phyloP scores from a whole-genome alignment of 2,888 invertebrate species.

The Calephelis perditalis region DNA sequence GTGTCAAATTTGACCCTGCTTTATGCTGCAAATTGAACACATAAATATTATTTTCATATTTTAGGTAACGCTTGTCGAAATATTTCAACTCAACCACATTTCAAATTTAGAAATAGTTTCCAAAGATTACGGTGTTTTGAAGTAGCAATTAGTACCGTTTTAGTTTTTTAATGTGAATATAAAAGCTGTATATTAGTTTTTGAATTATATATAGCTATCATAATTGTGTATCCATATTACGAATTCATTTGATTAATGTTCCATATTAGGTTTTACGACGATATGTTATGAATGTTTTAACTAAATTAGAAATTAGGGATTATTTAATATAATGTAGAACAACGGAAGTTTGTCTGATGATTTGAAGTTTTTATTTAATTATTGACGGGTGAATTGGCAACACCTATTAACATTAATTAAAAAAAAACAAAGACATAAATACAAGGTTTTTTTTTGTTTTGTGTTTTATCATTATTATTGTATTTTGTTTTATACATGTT shows the following conservation, averaged over 20 bases:
- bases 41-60: background rate
- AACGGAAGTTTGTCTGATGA: too few relatives aligned
- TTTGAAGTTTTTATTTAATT: too few relatives aligned
- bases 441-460: too few relatives aligned
- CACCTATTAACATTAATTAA: too few relatives aligned
- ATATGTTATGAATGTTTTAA: slow-evolving; percentile 2
- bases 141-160: background rate
- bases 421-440: too few relatives aligned
- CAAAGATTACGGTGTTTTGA: background rate
- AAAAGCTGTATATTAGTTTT: slow-evolving; percentile 8
- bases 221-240: slow-evolving; percentile 2
- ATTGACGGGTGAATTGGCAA: too few relatives aligned
- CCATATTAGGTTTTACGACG: background rate
- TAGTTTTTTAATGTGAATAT: slow-evolving; percentile 2
- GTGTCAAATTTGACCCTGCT: too few relatives aligned
- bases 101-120: slow-evolving; percentile 8
- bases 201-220: slow-evolving; percentile 3
- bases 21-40: too few relatives aligned
- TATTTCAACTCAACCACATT: slow-evolving; percentile 11
- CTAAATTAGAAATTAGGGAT: slow-evolving; percentile 2
- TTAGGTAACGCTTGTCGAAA: background rate
- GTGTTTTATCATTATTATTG: too few relatives aligned
- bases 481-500: too few relatives aligned
- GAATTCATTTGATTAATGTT: background rate
- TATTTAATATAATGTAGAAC: background rate